Base-by-base conservation (phyloP, 1,140 invertebrate genomes). In the Notospermus geniculatus region DNA sequence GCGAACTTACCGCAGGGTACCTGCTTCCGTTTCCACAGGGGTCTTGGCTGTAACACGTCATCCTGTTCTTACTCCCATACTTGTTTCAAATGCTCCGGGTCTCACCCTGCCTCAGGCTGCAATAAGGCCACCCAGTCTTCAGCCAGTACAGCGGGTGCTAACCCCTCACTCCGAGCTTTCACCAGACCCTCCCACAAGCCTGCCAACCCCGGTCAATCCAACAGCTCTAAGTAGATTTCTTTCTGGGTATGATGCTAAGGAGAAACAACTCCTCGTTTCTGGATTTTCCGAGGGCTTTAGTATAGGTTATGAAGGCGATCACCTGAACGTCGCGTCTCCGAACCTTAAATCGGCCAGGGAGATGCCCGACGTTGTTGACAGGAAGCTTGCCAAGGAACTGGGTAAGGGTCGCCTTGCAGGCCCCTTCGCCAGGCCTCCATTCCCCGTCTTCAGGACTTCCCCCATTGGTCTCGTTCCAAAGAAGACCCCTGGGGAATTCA, bases 401-500 rank as follows among this genome's bases (percentile, higher is more conserved):
- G 23, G 2, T 1, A 2, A 29, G 19, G 59, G 54, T 9, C 19
- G 57, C 11, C 27, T 59, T 13, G 45, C 23, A 0, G 54, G 46
- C 23, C 55, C 64, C 23, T 62, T 58, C 19, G 23, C 17, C 27
- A 13, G 2, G 9, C 32, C 28, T n/a, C 59, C 56, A 27, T 41
- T 65, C 25, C n/a, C 60, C 22, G 45, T 23, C 1, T 45, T 62
- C 17, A 29, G 43, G 15, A 57, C 62, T n/a, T 59, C 50, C 15
- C 60, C 64, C 7, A 22, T 62, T 9, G 60, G 64, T 1, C 32
- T 62, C 17, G 56, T 62, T 15, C 56, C 60, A 15, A 62, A 66
- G 50, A 62, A 60, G 15, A 30, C 58, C 15, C 27, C 58, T 5
- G 55, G 57, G 5, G 59, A 67, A 59, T 67, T 58, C 36, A 29